Evolutionary conservation across 2,888 invertebrate species (phyloP), one percentile per base, ranked within the genome.

Genomic region (Glyphotaelius pellucidus): DNA sequence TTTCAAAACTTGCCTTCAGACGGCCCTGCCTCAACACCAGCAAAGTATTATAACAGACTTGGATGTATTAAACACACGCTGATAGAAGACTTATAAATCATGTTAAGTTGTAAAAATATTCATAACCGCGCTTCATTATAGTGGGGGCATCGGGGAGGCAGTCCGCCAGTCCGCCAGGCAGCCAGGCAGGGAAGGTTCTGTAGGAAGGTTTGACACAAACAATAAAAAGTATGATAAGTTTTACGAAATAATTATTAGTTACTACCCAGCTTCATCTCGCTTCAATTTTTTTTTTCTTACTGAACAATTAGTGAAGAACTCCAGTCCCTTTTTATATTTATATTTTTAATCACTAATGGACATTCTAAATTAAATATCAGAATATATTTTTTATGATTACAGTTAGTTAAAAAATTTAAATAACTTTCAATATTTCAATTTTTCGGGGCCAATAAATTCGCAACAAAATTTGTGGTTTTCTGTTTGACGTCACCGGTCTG

Each of bases 11-110:
- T 25, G 7, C 1, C 25, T 2, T 19, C 25, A 19, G n/a, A n/a
- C 87, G 87, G 87, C 52, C 31, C 87, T 87, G 87, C 52, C 30
- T 15, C 31, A 14, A 30, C 30, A 31, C 47, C 32, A 30, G 87
- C 52, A 25, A 47, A 87, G 30, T n/a, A 83, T 35, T 85, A 30
- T 38, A 35, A n/a, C 79, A 67, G 89, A 32, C 79, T 89, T 90
- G 81, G 79, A 30, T 90, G 90, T 25, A 81, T 38, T 81, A 30
- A 90, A 90, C 80, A 81, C 90, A 90, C 90, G 90, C 90, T 90
- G 90, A 90, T 90, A 90, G 90, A 90, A 90, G 80, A 30, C 31
- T 80, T 81, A 81, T 90, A 90, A 90, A 90, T 90, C 90, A 90
- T 90, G 42, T 90, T 35, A 80, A 81, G 80, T 38, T 79, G 81